phyloP scores from a whole-genome alignment of 2,797 vertebrate genomes.

The Hydrolagus colliei region DNA sequence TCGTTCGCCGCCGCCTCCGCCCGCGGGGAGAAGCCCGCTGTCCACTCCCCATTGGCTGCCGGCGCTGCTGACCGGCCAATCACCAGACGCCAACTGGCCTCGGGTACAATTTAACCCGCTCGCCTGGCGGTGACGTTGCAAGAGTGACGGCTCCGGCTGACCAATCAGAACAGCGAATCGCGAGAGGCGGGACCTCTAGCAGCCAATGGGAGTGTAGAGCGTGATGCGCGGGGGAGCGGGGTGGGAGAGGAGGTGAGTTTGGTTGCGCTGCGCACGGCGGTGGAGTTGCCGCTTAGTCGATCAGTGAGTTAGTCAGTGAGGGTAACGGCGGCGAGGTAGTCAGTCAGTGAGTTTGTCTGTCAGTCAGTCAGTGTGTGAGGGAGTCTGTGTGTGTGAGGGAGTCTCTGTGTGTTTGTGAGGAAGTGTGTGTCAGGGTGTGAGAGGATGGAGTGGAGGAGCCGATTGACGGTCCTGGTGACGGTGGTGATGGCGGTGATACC shows the following conservation, averaged over 20 bases:
- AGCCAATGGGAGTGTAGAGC: conserved; percentile 1
- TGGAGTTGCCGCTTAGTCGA: conserved; percentile 38
- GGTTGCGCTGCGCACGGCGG: neutral
- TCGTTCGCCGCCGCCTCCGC: neutral
- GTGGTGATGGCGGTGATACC: neutral
- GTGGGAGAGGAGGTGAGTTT: neutral
- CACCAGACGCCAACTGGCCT: conserved; percentile 55
- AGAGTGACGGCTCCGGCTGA: conserved; percentile 37
- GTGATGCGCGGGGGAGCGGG: neutral
- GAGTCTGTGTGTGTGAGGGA: too few species aligned
- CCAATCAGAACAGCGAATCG: conserved; percentile 29
- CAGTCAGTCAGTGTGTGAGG: too few species aligned
- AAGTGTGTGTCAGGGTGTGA: neutral
- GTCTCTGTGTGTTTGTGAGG: too few species aligned
- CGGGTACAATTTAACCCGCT: conserved; percentile 32
- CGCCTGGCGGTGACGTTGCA: conserved; percentile 10
- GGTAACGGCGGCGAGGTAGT: too few species aligned
- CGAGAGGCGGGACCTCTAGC: conserved; percentile 45
- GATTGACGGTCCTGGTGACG: neutral
- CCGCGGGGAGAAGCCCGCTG: neutral
- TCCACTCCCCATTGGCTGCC: neutral
- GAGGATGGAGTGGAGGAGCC: neutral
- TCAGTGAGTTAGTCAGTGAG: conserved; percentile 24
- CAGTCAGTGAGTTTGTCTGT: too few species aligned
- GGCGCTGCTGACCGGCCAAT: conserved; percentile 42